Evolutionary conservation across 2,888 invertebrate genomes (phyloP).

Genomic region (Philonicus albiceps): DNA sequence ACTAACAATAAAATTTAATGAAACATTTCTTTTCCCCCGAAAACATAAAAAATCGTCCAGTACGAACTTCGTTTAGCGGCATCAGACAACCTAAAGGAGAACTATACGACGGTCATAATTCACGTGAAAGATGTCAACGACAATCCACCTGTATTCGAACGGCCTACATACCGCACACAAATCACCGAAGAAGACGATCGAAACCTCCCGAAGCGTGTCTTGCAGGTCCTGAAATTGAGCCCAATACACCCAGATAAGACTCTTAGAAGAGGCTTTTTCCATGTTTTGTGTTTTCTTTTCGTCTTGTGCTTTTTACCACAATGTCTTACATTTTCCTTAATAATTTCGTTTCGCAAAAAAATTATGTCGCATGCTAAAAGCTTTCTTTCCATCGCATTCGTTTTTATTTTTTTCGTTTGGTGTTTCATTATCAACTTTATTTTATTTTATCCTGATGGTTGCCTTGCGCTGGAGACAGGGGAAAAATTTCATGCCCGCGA

Average conservation of each 20-base stretch:
- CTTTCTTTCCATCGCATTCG: neutral
- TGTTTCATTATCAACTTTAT: slow-evolving; percentile 2
- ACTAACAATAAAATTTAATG: slow-evolving; percentile 27
- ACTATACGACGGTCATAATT: slow-evolving; percentile 95
- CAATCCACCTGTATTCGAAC: slow-evolving; percentile 95
- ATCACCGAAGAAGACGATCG: slow-evolving; percentile 96
- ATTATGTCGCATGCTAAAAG: slow-evolving; percentile 17
- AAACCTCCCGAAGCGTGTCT: slow-evolving; percentile 90
- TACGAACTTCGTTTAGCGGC: slow-evolving; percentile 94
- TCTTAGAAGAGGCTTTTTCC: neutral
- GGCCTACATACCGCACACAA: slow-evolving; percentile 93
- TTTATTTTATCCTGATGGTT: neutral
- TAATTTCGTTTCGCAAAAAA: neutral
- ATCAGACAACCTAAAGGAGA: slow-evolving; percentile 96
- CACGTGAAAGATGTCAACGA: slow-evolving; percentile 98
- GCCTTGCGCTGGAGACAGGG: neutral
- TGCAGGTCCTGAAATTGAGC: slow-evolving; percentile 72
- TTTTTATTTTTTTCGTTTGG: slow-evolving; percentile 7
- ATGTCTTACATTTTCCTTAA: neutral
- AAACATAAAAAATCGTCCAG: slow-evolving; percentile 63
- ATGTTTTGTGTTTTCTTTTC: slow-evolving; percentile 5
- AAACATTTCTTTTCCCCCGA: neutral
- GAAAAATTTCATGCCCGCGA: neutral
- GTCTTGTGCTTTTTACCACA: neutral
- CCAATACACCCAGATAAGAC: neutral